Base-by-base conservation (phyloP, 2,888 invertebrate species). In the Synanthedon vespiformis region DNA sequence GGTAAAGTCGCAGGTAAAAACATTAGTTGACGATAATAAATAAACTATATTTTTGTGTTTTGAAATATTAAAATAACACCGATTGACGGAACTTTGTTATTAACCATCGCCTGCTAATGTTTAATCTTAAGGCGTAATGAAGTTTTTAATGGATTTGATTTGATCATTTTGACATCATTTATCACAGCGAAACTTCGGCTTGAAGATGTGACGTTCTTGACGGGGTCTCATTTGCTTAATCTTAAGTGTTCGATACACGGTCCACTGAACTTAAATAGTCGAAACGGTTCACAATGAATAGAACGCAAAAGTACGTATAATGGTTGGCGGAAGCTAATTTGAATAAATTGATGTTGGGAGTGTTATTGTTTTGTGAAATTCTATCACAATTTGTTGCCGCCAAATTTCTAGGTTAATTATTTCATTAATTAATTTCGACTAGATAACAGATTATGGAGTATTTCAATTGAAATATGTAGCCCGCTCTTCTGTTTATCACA, bases 201-300 rank as follows among this genome's bases (percentile, higher is more conserved):
- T 74, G 68, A 68, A 68, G 73, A 74, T 73, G 73, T 75, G 74
- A 74, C 75, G 72, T 64, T 61, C 65, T 63, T 74, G 76, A 75
- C 75, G 64, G 72, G 22, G 68, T 58, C 64, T 70, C 74, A 72
- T 76, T 77, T 22, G 22, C 22, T 22, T 74, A 74, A 77, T 75
- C 75, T 74, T 67, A 67, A 70, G 65, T 72, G 72, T 72, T 74
- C 73, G 58, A 70, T 72, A 68, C 72, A 76, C 74, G 74, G 70
- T 66, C 62, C 61, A 58, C 58, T 63, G 63, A 62, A 61, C 62
- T 58, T 58, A 51, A 48, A 48, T 16, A 41, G 41, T 41, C 12
- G 41, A 41, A 13, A 13, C 12, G 41, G 13, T 41, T 41, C 41
- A 41, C 41, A 41, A 41, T 41, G 41, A 41, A 13, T 13, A n/a